Conservation (phyloP, 2,113 vertebrate species). For the Tauraco erythrolophus region DNA sequence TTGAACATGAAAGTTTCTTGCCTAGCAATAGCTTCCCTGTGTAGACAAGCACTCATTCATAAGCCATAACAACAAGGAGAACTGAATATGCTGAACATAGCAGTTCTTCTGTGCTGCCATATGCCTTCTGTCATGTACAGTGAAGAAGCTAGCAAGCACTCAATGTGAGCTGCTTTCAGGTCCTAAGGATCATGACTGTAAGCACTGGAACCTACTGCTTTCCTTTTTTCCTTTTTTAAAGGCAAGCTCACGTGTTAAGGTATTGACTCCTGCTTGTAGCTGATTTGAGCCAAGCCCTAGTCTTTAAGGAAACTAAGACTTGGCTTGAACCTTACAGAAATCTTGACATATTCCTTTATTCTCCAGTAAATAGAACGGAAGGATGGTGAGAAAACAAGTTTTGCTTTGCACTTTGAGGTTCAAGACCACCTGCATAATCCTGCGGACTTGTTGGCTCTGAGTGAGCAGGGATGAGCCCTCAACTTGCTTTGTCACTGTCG, state of each 20-base stretch:
- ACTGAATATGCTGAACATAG: neutral
- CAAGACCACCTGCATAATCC: neutral
- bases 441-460: neutral
- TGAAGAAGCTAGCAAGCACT: neutral
- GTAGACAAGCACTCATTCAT: neutral
- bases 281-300: neutral
- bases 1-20: neutral
- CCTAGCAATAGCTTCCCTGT: neutral
- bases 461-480: neutral
- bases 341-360: neutral
- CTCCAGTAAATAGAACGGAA: neutral
- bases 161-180: neutral
- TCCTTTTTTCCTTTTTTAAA: neutral
- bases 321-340: neutral
- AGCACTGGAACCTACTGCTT: neutral
- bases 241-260: neutral
- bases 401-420: neutral
- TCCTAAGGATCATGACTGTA: neutral
- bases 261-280: neutral
- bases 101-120: constrained; percentile 27
- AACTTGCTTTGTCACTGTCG: neutral
- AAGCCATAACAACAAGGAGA: neutral
- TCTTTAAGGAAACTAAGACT: neutral
- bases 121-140: neutral
- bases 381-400: neutral